Percentiles rank a stretch among this genome's conserved stretches.
phyloP scores from a whole-genome alignment of 2,888 invertebrate species.

The Ctena decussata region DNA sequence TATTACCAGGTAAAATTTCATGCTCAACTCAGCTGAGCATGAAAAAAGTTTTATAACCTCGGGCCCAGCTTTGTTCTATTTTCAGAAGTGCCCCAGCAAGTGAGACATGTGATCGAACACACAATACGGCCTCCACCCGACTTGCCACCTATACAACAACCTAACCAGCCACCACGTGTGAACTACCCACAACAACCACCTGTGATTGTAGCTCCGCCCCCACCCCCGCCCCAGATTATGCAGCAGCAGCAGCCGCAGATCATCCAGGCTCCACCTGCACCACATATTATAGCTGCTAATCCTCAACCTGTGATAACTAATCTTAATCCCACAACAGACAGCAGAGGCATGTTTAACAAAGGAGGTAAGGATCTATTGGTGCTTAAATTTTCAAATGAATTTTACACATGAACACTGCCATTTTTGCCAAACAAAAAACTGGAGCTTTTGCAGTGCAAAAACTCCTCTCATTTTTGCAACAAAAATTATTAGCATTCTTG shows the following conservation, averaged over 20 bases:
- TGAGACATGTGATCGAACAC: constrained; percentile 81
- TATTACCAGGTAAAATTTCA: too few relatives aligned
- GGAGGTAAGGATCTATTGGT: constrained; percentile 73
- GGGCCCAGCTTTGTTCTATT: constrained; percentile 3
- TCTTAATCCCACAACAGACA: constrained; percentile 45
- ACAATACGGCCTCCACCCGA: constrained; percentile 47
- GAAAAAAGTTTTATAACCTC: too few relatives aligned
- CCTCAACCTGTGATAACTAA: constrained; percentile 63
- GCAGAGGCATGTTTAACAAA: constrained; percentile 75
- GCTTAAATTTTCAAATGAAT: too few relatives aligned
- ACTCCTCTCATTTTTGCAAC: too few relatives aligned
- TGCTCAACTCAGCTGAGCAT: too few relatives aligned
- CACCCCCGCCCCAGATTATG: constrained; percentile 47
- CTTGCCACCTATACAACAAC: constrained; percentile 43
- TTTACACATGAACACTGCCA: too few relatives aligned
- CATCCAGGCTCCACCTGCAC: constrained; percentile 38
- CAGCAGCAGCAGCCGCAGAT: constrained; percentile 49
- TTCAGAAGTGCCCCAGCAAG: constrained; percentile 76
- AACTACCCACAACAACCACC: constrained; percentile 36
- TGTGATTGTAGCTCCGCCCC: constrained; percentile 40
- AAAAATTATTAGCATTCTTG: too few relatives aligned
- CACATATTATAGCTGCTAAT: constrained; percentile 39
- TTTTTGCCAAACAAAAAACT: too few relatives aligned
- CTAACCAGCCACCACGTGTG: constrained; percentile 7
- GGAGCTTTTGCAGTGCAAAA: too few relatives aligned